Percentiles rank a stretch among this genome's conserved stretches.
These are phyloP conservation scores for Rachycentron canadum DNA, from an alignment of 2,797 vertebrate genomes.

Conservation along the genomic window DNA sequence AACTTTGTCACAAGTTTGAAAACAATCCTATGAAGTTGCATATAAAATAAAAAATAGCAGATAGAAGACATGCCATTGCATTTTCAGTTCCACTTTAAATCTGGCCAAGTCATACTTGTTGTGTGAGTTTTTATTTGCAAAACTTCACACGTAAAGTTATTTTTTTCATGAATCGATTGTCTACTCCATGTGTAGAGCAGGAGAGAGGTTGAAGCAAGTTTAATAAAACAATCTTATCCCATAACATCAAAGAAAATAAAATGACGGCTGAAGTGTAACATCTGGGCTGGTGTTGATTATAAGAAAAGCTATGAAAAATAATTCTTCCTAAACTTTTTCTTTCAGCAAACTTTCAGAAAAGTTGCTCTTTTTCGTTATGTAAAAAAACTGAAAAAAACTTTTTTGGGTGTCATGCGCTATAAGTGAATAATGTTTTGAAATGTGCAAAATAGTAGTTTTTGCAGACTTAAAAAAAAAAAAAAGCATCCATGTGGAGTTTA, in stretches of 20 bases:
- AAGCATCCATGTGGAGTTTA: not conserved
- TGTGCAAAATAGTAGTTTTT: too few species aligned
- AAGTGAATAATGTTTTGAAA: too few species aligned
- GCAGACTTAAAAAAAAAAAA: not conserved
- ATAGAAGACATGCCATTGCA: not conserved
- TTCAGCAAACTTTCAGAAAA: not conserved
- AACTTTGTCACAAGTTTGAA: too few species aligned
- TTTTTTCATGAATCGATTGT: not conserved
- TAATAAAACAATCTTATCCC: not conserved
- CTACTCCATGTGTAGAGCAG: not conserved
- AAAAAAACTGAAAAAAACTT: too few species aligned
- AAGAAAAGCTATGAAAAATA: not conserved
- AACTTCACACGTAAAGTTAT: not conserved
- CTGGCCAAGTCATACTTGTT: too few species aligned
- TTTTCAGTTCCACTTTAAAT: not conserved
- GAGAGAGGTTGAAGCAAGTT: not conserved
- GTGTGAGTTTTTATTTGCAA: not conserved
- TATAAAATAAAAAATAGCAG: not conserved
- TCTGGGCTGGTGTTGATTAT: not conserved
- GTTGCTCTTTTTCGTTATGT: not conserved
- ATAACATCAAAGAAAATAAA: not conserved
- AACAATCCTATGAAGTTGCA: not conserved
- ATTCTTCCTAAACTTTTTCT: not conserved
- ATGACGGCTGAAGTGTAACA: not conserved
- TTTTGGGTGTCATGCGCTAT: too few species aligned